Evolutionary conservation across 1,140 invertebrate species (phyloP).

Genomic region (Euura saliciscinereae): DNA sequence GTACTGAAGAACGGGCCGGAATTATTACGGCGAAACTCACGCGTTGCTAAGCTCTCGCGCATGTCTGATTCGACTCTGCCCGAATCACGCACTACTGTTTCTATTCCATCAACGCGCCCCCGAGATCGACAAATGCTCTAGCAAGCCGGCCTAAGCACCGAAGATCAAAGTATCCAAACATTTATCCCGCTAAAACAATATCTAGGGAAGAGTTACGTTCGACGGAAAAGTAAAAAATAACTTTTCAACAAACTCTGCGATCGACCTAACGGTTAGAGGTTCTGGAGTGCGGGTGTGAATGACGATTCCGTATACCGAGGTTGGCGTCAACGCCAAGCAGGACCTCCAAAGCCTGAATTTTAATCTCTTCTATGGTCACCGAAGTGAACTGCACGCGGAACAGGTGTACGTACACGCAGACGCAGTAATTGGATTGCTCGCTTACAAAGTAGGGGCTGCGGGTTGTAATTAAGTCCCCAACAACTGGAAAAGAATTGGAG

Average conservation of each 20-base stretch:
- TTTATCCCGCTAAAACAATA: background rate
- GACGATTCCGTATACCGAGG: background rate
- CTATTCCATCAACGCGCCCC: slow-evolving; percentile 1
- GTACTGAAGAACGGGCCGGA: background rate
- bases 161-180: background rate
- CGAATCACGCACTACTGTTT: background rate
- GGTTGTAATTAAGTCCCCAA: background rate
- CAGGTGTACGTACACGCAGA: background rate
- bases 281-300: background rate
- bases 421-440: background rate
- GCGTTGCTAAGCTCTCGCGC: background rate
- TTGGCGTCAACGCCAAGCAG: too few relatives aligned
- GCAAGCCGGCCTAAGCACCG: background rate
- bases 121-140: background rate
- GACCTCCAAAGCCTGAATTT: background rate
- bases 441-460: background rate
- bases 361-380: background rate
- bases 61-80: background rate
- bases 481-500: too few relatives aligned
- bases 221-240: too few relatives aligned
- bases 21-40: background rate
- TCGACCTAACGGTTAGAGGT: background rate
- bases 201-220: too few relatives aligned
- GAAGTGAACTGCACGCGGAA: background rate
- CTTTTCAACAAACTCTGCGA: background rate